Evolutionary conservation across 2,888 invertebrate genomes (phyloP), one percentile per base, ranked within the genome.

Genomic region (Drosophila macrospina): DNA sequence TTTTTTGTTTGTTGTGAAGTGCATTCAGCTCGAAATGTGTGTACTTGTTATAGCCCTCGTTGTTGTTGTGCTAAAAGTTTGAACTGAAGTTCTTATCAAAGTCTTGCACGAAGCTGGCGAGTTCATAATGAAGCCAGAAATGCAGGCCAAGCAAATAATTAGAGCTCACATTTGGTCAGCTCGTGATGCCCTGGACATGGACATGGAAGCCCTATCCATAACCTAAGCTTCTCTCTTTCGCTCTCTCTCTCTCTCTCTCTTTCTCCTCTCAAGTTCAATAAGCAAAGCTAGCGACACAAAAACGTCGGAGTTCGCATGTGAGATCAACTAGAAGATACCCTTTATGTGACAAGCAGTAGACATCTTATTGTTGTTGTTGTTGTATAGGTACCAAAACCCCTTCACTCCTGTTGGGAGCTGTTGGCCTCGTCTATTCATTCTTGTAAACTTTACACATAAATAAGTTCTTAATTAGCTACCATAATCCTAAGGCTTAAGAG

Each of bases 41-140:
- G 20, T 16, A 47, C 65, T 60, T 64, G 26, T 45, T 71, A 24
- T 56, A 30, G 42, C 24, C 8, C 20, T 56, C 28, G 15, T 59
- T 56, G 50, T 44, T 59, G 39, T 36, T 54, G 28, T 48, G 26
- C 20, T 20, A 51, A 61, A 80, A 78, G 50, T 74, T 74, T 70
- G n/a, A 45, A 44, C 69, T 57, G 20, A 63, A 63, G 69, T 72
- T 81, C 80, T 79, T 80, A 86, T 80, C 83, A 79, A 78, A 85
- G 85, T 89, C 80, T 80, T 79, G 85, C 78, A 71, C 32, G 75
- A 81, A 77, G 73, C 78, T 73, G 80, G 37, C 59, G 69, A 59
- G 61, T 51, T 70, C 51, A 70, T 74, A 70, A 73, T 69, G 65
- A 73, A 74, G 73, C 47, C 60, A 42, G 41, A 20, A 50, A 55